Base-by-base conservation (phyloP, 2,888 invertebrate species). In the Lasioglossum villosulum region DNA sequence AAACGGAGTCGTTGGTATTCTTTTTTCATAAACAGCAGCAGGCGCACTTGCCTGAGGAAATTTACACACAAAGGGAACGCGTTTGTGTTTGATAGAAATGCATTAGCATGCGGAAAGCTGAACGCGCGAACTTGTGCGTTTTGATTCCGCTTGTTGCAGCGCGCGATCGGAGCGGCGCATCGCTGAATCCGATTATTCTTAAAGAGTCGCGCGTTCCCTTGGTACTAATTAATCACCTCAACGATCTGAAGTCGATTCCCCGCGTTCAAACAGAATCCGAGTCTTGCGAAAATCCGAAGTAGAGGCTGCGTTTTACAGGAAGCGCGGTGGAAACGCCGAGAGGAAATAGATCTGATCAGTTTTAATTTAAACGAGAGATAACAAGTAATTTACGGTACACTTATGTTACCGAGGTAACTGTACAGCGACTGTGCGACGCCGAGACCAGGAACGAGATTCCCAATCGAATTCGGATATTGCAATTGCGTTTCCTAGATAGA, bases 31-130 rank as follows among this genome's bases (percentile, higher is more conserved):
- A 86, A 72, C 56, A 56, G 4, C 79, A 74, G 45, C 73, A 34
- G 34, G 59, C 80, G 80, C 84, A 84, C 77, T 56, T 12, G 56
- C 12, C 12, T n/a, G 80, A 75, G 59, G 66, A n/a, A 76, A 91
- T 91, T 91, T 91, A 84, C 90, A 91, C 90, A 91, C 90, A 91
- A 91, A 91, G 91, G 85, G 68, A 12, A 76, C 82, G 87, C 84
- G 86, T 82, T 86, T 82, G 87, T 86, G 76, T 80, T 86, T 80
- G 82, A 83, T 71, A 68, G 79, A 52, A 75, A 48, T 76, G 81
- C 82, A 84, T 84, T 88, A 83, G 79, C 85, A 81, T 79, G 78
- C 85, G 68, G 83, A 86, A 91, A 84, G 77, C 82, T 80, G 83
- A 56, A n/a, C 56, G 56, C 82, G 83, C 63, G 84, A 86, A 85